phyloP scores from a whole-genome alignment of 2,888 invertebrate genomes.

The Exocentrus adspersus region DNA sequence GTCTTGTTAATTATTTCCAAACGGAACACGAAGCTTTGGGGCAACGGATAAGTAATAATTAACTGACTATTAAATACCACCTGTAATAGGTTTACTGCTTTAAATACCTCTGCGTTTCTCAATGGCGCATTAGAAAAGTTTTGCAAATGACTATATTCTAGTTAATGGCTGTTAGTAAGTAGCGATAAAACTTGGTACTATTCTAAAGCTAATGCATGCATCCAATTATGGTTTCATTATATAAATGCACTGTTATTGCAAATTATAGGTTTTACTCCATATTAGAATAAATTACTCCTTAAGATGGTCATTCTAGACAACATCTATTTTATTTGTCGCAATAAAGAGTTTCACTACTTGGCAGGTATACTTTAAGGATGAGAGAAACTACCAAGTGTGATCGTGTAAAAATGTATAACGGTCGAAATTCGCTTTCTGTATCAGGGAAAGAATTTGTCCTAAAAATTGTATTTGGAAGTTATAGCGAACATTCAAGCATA shows the following conservation, averaged over 20 bases:
- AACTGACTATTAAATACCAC: constrained; percentile 32
- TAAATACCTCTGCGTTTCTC: constrained; percentile 26
- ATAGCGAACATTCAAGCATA: no score
- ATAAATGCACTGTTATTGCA: constrained; percentile 43
- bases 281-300: constrained; percentile 39
- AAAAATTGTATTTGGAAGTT: no score
- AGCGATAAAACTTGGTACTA: constrained; percentile 43
- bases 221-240: constrained; percentile 42
- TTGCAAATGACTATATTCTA: constrained; percentile 42
- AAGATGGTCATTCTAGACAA: constrained; percentile 32
- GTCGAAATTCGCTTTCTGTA: no score
- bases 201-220: constrained; percentile 34
- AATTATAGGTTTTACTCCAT: constrained; percentile 48
- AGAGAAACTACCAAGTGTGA: background rate
- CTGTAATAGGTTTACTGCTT: constrained; percentile 15
- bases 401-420: no score
- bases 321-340: constrained; percentile 32
- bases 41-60: constrained; percentile 40
- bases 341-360: constrained; percentile 5
- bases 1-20: constrained; percentile 44
- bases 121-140: constrained; percentile 38
- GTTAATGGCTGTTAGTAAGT: constrained; percentile 38
- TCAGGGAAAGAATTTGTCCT: no score
- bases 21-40: constrained; percentile 43
- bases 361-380: background rate